Base-by-base conservation (phyloP, 1,140 invertebrate genomes). In the Batillaria attramentaria region DNA sequence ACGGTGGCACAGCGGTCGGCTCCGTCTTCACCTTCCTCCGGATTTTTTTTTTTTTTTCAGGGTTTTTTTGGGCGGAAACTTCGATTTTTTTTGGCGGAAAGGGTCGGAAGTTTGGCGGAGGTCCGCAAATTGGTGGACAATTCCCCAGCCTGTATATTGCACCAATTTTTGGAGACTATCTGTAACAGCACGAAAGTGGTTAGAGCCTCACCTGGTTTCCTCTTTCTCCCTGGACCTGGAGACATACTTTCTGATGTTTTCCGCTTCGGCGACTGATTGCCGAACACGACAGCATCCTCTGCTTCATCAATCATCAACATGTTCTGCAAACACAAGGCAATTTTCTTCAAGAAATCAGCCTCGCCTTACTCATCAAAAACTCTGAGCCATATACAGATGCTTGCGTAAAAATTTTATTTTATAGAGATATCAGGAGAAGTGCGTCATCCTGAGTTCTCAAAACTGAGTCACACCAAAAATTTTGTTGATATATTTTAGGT, bases 151-250 rank as follows among this genome's bases (percentile, higher is more conserved):
- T 54, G 16, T n/a, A 16, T 54, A 54, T 16, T 16, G n/a, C 50
- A 16, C 50, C 50, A 54, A 54, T 16, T n/a, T 54, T 16, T 28
- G 8, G n/a, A 37, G 28, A n/a, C 35, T 35, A 16, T 37, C n/a
- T 42, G 18, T 37, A 16, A 18, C 18, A 31, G 16, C n/a, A 66
- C 18, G 31, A 54, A 16, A 35, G n/a, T n/a, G n/a, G n/a, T n/a
- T n/a, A n/a, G 33, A 70, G 37, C 79, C 69, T 79, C 79, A 88
- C 89, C 96, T 6, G 95, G 95, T 91, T 96, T 96, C 65, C 96
- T 89, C 89, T 96, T 96, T 74, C 92, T 92, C 1, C 93, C 92
- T 13, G 93, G 90, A 3, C 91, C 92, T 0, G 89, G 89, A 6
- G 84, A 80, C 6, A 86, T 82, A 79, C 76, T 81, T 70, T 87